These are phyloP conservation scores for Spea hammondii DNA, from an alignment of 2,797 vertebrate genomes.

Conservation along the genomic window DNA sequence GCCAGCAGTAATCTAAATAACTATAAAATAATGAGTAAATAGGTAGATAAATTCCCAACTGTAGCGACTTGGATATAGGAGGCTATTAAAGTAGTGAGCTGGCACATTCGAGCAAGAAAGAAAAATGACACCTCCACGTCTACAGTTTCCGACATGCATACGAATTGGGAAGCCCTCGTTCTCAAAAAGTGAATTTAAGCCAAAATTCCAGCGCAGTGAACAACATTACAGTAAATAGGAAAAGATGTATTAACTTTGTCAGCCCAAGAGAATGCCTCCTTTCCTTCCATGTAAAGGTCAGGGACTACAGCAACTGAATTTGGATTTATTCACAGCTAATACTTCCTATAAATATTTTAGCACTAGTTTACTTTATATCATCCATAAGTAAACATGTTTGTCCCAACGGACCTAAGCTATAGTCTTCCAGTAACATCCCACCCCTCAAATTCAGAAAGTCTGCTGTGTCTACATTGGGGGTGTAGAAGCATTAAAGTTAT, in stretches of 20 bases:
- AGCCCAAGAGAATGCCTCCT: not conserved
- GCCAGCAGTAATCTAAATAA: no score
- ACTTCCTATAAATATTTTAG: no score
- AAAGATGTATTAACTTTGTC: not conserved
- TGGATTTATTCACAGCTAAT: not conserved
- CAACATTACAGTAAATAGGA: not conserved
- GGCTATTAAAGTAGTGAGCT: not conserved
- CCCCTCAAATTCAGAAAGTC: no score
- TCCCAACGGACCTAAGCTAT: no score
- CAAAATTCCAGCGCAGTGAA: not conserved
- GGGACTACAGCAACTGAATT: not conserved
- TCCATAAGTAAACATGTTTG: no score
- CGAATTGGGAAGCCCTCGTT: not conserved
- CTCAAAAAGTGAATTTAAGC: no score
- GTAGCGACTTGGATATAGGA: not conserved
- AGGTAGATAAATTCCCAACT: no score
- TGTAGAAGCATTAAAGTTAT: no score
- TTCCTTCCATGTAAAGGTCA: not conserved
- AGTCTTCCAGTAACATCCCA: no score
- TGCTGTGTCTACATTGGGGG: no score
- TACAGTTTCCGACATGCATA: not conserved
- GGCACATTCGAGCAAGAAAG: not conserved
- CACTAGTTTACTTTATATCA: no score
- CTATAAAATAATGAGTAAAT: no score
- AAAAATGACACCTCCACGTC: not conserved